Base-by-base conservation (phyloP, 2,888 invertebrate species). In the Tipula lateralis region DNA sequence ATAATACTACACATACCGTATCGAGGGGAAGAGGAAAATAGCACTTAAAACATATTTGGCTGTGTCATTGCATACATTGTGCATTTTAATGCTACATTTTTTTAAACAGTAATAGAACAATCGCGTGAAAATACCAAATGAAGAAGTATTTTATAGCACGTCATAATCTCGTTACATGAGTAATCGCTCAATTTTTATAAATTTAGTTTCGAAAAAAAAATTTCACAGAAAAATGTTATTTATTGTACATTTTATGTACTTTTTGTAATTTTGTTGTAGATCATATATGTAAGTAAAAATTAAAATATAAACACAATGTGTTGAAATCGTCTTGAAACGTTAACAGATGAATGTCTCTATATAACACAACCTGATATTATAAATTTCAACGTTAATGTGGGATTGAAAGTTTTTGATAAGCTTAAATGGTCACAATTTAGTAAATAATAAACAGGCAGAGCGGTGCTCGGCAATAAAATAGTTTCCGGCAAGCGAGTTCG, bases 111-210 rank as follows among this genome's bases (percentile, higher is more conserved):
- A 66, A 66, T 66, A 66, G 66, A 66, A 66, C 19, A 19, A 66
- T 66, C 66, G 66, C 66, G 66, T 66, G 66, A 66, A 66, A 66
- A 24, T 66, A 66, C 66, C 66, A 24, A 66, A 66, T 66, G 66
- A 66, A 66, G 66, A 24, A 66, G 9, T 9, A 66, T 66, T 66
- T 66, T 24, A 66, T 66, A 24, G 66, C 66, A 66, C 66, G 66
- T 66, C 66, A 66, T 66, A 66, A 66, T 66, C 66, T 66, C 66
- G 24, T 66, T 66, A 66, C 66, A 66, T 66, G 66, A 66, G 66
- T 66, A 24, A 66, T 66, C 66, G 66, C 66, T 66, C 66, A 3
- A n/a, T 66, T 24, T 24, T 1, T 66, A 6, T 12, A 66, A 66
- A 66, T 44, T 44, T 44, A 66, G 9, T 66, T 44, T 44, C 1